Conservation (phyloP, 1,140 invertebrate species). For the Vanessa tameamea region DNA sequence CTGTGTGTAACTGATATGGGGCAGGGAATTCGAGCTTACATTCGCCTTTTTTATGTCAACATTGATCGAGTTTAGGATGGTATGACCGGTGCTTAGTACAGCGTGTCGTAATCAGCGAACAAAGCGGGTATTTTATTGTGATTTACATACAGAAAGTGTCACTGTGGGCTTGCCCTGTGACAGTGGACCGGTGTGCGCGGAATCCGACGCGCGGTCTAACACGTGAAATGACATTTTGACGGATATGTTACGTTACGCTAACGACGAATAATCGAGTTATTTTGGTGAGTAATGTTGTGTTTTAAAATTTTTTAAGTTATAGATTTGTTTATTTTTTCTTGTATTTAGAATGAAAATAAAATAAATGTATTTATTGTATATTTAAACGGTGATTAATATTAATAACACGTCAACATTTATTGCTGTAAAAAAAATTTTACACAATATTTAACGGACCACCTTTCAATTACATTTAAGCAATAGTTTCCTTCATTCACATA, state of each 20-base stretch:
- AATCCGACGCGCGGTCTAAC: conserved; percentile 28
- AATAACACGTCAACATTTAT: too few relatives aligned
- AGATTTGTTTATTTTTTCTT: too few relatives aligned
- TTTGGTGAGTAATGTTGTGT: neutral
- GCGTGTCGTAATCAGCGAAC: conserved; percentile 74
- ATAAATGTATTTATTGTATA: too few relatives aligned
- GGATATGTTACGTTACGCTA: neutral
- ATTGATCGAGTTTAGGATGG: conserved; percentile 42
- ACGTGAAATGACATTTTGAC: conserved; percentile 22
- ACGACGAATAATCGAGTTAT: neutral
- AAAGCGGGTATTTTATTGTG: conserved; percentile 77
- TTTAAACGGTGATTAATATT: too few relatives aligned
- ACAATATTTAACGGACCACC: too few relatives aligned
- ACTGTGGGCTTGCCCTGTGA: conserved; percentile 67
- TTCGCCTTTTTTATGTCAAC: conserved; percentile 31
- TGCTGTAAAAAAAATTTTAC: too few relatives aligned
- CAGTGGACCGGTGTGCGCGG: conserved; percentile 54
- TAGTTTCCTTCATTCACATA: too few relatives aligned
- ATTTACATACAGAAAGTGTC: conserved; percentile 73
- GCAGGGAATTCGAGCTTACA: conserved; percentile 23
- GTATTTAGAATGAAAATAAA: too few relatives aligned
- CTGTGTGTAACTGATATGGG: conserved; percentile 21
- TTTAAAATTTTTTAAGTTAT: neutral
- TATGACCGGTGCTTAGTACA: conserved; percentile 63
- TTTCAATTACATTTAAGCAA: too few relatives aligned